Base-by-base conservation (phyloP, 2,113 vertebrate genomes). In the Aegotheles bennettii region DNA sequence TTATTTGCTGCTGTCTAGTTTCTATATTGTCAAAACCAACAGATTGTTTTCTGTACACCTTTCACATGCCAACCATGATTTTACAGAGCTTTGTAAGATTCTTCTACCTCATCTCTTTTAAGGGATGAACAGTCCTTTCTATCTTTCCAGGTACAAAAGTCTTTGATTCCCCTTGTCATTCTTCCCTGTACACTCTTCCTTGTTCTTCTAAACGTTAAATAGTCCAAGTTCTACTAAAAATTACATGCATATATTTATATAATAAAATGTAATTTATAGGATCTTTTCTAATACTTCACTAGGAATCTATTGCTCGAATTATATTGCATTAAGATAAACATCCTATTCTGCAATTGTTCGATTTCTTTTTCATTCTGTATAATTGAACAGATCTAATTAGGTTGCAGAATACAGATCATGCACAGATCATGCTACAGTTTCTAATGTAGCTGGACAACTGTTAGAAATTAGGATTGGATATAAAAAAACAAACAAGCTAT, bases 331-430 rank as follows among this genome's bases (percentile, higher is more conserved):
- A 92, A 88, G 68, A 63, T 59, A 95, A 90, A 92, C 42, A 70
- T 88, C 54, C 63, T 81, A 87, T 74, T 78, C 38, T 78, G 87
- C 76, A 90, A 70, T 63, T 43, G 33, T 78, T 96, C 1, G 8
- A 86, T 78, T 90, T 90, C 61, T 93, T 91, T 78, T 87, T 81
- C 35, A 81, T 95, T 94, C 65, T 1, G 1, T 91, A 71, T 89
- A 88, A 83, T 63, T 56, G 36, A 76, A 94, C 13, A 61, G 40
- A 84, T 70, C 42, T 94, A 90, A 92, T 84, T 84, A 89, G 12
- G 17, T 84, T 90, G 64, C 67, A 93, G 83, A 93, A 89, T 89
- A 81, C 68, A 84, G 80, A 84, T 86, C 83, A 80, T 77, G n/a
- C 50, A 90, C 42, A 94, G 45, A 90, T 81, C 64, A 75, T 53